Conservation (phyloP, 1,140 invertebrate species). For the Onthophagus taurus region DNA sequence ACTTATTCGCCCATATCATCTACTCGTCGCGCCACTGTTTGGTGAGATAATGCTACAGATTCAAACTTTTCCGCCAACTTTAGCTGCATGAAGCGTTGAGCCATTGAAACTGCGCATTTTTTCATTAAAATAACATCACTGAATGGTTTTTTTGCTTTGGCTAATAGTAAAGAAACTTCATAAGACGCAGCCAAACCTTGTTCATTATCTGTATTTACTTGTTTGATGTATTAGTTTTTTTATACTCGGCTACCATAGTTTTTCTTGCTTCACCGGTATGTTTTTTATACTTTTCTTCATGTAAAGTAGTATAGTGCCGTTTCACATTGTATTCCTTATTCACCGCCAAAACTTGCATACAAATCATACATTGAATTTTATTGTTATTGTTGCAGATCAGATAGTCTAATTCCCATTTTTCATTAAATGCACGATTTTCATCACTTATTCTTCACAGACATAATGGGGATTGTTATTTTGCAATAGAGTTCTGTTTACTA, state of each 20-base stretch:
- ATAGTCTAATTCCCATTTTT: too few relatives aligned
- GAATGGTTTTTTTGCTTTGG: not conserved
- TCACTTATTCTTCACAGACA: too few relatives aligned
- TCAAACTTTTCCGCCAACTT: slow-evolving; percentile 3
- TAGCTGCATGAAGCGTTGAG: not conserved
- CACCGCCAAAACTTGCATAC: too few relatives aligned
- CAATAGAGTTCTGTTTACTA: too few relatives aligned
- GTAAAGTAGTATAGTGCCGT: slow-evolving; percentile 1
- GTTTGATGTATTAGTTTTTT: slow-evolving; percentile 5
- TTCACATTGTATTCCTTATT: too few relatives aligned
- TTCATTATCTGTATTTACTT: not conserved
- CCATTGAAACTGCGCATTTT: slow-evolving; percentile 1
- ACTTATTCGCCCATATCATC: slow-evolving; percentile 16
- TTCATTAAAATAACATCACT: not conserved
- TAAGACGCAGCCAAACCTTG: not conserved
- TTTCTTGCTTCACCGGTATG: slow-evolving; percentile 1
- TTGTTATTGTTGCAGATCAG: too few relatives aligned
- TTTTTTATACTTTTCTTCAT: not conserved
- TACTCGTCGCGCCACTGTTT: slow-evolving; percentile 12
- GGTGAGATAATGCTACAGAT: slow-evolving; percentile 15
- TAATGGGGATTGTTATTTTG: too few relatives aligned
- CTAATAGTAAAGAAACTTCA: not conserved
- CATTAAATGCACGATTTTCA: too few relatives aligned
- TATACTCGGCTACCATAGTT: not conserved
- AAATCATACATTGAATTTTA: too few relatives aligned